A percentile compares a stretch with the other conserved stretches of the same genome.
Evolutionary conservation across 2,113 vertebrate genomes (phyloP).

Genomic region (Chionodraco myersi): DNA sequence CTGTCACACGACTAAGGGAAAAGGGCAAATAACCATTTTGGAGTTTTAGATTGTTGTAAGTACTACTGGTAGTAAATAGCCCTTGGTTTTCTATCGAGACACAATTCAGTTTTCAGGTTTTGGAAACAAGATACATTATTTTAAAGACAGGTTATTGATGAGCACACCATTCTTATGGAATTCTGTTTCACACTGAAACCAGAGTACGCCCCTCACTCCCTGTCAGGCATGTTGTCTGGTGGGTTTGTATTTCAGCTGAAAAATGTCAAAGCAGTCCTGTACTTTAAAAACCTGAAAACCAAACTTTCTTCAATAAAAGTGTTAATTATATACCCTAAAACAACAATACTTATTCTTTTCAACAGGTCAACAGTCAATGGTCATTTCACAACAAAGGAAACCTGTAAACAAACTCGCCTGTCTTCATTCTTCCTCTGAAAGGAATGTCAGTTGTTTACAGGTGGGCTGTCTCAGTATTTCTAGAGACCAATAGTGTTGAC

Average conservation of each 20-base stretch:
- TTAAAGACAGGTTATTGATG: not conserved
- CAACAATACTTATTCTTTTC: not conserved
- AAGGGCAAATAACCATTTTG: constrained; percentile 1
- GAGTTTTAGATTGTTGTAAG: constrained; percentile 42
- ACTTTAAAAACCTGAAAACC: not conserved
- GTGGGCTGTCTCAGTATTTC: not conserved
- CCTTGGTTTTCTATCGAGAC: not conserved
- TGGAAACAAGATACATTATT: not conserved
- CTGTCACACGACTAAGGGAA: not conserved
- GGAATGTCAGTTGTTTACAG: constrained; percentile 24
- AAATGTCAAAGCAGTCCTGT: not conserved
- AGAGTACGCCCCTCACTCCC: not conserved
- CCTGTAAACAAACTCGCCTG: constrained; percentile 40
- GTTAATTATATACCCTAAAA: not conserved
- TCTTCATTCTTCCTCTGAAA: constrained; percentile 38
- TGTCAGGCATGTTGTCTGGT: constrained; percentile 1
- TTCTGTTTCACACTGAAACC: constrained; percentile 19
- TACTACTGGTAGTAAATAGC: not conserved
- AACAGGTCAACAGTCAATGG: not conserved
- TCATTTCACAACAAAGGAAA: not conserved
- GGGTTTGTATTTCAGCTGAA: not conserved
- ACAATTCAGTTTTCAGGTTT: not conserved
- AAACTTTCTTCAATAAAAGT: not conserved
- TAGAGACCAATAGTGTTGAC: not conserved
- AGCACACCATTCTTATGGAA: not conserved